Evolutionary conservation across 1,140 invertebrate species (phyloP), one percentile per base, ranked within the genome.

Genomic region (Zelostemma sp.): DNA sequence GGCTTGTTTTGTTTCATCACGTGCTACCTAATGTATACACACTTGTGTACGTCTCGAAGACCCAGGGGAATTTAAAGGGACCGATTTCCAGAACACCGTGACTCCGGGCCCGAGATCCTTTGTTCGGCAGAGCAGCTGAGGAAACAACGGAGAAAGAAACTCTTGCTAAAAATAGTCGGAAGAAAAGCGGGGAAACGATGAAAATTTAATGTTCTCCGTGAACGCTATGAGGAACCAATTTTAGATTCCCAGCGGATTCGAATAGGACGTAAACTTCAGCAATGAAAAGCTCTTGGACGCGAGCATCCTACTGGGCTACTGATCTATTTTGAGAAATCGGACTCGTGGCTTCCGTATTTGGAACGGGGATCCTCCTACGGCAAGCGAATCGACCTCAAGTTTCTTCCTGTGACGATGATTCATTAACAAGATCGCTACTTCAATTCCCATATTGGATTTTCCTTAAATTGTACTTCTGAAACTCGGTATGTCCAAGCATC

Each of bases 1-100:
- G 58, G 69, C 76, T 79, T 75, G 76, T 77, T 78, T 78, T 74
- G 68, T 74, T 77, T 77, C 73, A 61, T 78, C 74, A 75, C 75
- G 73, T 79, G 77, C 63, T 69, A 51, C 45, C 54, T 53, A 63
- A 63, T 59, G 57, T 57, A 56, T 47, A 51, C 53, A 50, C 35
- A 12, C 19, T 43, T 41, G 55, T 68, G 68, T 45, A 43, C 54
- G 49, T 59, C 49, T 25, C 25, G 3, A 28, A 28, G 8, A 28
- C 25, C 25, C 3, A 28, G 25, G 25, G 25, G 68, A 74, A 67
- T 78, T 78, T 78, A 78, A 78, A 75, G 76, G 72, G 75, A 64
- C 68, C 11, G n/a, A n/a, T n/a, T n/a, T n/a, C n/a, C n/a, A n/a
- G n/a, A n/a, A n/a, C n/a, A n/a, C n/a, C n/a, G n/a, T n/a, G n/a